Base-by-base conservation (phyloP, 2,888 invertebrate species). In the Pristionchus mayeri region DNA sequence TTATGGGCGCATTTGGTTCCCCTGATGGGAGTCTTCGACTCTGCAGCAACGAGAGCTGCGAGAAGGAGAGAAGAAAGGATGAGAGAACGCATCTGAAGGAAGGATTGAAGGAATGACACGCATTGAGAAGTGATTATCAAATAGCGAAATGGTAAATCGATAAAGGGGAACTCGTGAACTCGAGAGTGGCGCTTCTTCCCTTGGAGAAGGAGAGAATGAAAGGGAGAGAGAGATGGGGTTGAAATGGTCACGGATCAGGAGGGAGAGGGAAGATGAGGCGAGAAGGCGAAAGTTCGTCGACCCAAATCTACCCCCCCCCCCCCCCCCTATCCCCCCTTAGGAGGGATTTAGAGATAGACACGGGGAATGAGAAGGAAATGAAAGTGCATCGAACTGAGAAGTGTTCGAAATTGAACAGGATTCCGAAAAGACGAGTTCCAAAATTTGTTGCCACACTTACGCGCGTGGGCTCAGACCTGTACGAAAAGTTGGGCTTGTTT, bases 1-100 rank as follows among this genome's bases (percentile, higher is more conserved):
- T 91, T 91, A 18, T 87, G 88, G 16, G 90, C 87, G 86, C 91
- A 91, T 48, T 89, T 87, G n/a, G 88, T 87, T 24, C 90, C 91
- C n/a, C 86, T 84, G 30, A 89, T 83, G 11, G 89, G 88, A 21
- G 78, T 60, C 16, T 84, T 78, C 13, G 83, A 60, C 13, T 37
- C 44, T 27, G 78, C 85, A 27, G 60, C n/a, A 7, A 57, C 16
- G 18, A 52, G 63, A 9, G 80, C 63, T 40, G 71, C 30, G 30
- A 85, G 30, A 13, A 85, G 24, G n/a, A n/a, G n/a, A 18, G 50
- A 54, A 54, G 16, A 18, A 37, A 18, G 30, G 24, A 84, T 21
- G 27, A 50, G 27, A n/a, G 4, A 37, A 44, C 75, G 84, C 85
- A 67, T 85, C 87, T 82, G n/a, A n/a, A 0, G 71, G 30, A 37